Conservation (phyloP, 2,113 vertebrate genomes). For the Burhinus bistriatus region DNA sequence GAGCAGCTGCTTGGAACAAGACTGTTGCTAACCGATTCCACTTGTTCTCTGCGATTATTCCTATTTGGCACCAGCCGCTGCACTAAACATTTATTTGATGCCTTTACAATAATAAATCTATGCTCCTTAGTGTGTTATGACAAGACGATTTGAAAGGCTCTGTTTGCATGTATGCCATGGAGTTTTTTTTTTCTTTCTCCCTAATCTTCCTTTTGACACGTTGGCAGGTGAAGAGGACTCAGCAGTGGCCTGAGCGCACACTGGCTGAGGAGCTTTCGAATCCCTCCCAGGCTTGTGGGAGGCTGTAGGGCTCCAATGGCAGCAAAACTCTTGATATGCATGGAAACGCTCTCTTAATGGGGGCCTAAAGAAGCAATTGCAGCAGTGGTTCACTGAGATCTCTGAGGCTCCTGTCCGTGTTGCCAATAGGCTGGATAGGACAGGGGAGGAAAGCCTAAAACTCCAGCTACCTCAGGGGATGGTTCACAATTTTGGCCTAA, state of each 20-base stretch:
- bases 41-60: slow-evolving; percentile 14
- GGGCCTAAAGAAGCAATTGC: background rate
- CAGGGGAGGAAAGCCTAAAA: background rate
- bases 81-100: background rate
- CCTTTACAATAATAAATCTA: slow-evolving; percentile 21
- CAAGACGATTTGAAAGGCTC: slow-evolving; percentile 4
- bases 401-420: background rate
- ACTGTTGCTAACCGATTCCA: background rate
- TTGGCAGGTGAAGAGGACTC: background rate
- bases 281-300: background rate
- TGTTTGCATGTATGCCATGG: background rate
- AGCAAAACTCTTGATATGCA: background rate
- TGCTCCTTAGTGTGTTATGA: slow-evolving; percentile 11
- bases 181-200: background rate
- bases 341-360: background rate
- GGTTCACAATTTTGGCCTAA: background rate
- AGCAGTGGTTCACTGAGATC: background rate
- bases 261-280: background rate
- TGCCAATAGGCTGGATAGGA: background rate
- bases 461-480: background rate
- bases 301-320: background rate
- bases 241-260: background rate
- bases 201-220: background rate
- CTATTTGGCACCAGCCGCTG: background rate
- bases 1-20: slow-evolving; percentile 25